phyloP scores from a whole-genome alignment of 53 echinoderm and acorn worm species.

The Astropecten irregularis region DNA sequence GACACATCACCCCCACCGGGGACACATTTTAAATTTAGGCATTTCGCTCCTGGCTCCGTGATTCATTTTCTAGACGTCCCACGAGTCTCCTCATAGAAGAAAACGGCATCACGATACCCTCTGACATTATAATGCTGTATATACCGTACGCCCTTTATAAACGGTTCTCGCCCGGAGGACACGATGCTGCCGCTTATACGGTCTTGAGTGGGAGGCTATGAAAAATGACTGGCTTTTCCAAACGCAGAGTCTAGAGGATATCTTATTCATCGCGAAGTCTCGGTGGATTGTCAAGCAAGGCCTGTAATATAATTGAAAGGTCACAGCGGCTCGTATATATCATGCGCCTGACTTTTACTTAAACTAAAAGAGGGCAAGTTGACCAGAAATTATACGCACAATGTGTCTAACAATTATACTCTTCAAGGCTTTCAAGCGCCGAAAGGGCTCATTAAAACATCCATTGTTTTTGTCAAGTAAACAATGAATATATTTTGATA shows the following conservation, averaged over 20 bases:
- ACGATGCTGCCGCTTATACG: not conserved
- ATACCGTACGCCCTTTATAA: not conserved
- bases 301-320: no score
- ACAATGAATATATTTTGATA: no score
- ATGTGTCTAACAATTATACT: no score
- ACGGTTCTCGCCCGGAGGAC: not conserved
- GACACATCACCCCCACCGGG: slow-evolving; percentile 25
- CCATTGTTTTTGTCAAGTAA: no score
- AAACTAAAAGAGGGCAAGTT: no score
- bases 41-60: not conserved
- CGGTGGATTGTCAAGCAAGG: slow-evolving; percentile 1
- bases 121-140: no score
- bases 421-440: no score
- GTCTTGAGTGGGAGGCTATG: slow-evolving; percentile 5
- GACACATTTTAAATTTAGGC: slow-evolving; percentile 15
- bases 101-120: not conserved
- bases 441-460: no score
- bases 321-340: no score
- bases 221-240: slow-evolving; percentile 25
- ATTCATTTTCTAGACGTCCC: not conserved
- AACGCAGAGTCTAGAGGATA: slow-evolving; percentile 22
- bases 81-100: not conserved
- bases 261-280: slow-evolving; percentile 26
- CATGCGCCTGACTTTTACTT: no score
- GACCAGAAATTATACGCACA: no score